These are phyloP conservation scores for Pogonocherus hispidulus DNA, from an alignment of 2,888 invertebrate species.

Conservation along the genomic window DNA sequence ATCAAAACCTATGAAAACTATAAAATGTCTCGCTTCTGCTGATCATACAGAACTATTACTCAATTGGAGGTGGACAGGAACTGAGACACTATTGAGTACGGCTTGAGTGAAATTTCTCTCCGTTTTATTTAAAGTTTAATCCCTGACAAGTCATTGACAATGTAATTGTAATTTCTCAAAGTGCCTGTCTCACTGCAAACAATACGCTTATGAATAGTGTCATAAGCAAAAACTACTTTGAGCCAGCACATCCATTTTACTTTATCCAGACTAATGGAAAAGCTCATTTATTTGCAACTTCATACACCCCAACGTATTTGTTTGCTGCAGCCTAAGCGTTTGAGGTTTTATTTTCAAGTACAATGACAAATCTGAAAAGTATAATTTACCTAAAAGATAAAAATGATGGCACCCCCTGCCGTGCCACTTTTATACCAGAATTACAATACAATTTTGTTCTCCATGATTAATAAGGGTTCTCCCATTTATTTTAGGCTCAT, in stretches of 20 bases:
- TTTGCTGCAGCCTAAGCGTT: constrained; percentile 14
- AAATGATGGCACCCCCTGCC: constrained; percentile 10
- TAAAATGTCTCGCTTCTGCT: no score
- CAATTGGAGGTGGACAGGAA: no score
- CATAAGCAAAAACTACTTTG: neutral
- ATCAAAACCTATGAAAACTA: no score
- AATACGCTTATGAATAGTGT: neutral
- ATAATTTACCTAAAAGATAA: constrained; percentile 29
- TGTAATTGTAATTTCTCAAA: neutral
- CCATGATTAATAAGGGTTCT: constrained; percentile 25
- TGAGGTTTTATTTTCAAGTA: constrained; percentile 18
- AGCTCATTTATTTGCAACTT: constrained; percentile 14
- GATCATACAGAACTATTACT: no score
- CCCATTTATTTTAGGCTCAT: constrained; percentile 17
- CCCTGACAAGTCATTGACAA: neutral
- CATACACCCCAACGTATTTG: neutral
- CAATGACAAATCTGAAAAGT: constrained; percentile 26
- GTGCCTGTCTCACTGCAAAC: neutral
- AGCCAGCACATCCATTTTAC: neutral
- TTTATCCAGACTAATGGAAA: constrained; percentile 7
- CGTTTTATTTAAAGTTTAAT: no score
- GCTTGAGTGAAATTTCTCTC: no score
- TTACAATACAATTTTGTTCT: constrained; percentile 28
- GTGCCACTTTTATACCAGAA: constrained; percentile 3
- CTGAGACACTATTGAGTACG: no score